These are phyloP conservation scores for Podarcis raffonei DNA, from an alignment of 2,113 vertebrate genomes.

Conservation along the genomic window DNA sequence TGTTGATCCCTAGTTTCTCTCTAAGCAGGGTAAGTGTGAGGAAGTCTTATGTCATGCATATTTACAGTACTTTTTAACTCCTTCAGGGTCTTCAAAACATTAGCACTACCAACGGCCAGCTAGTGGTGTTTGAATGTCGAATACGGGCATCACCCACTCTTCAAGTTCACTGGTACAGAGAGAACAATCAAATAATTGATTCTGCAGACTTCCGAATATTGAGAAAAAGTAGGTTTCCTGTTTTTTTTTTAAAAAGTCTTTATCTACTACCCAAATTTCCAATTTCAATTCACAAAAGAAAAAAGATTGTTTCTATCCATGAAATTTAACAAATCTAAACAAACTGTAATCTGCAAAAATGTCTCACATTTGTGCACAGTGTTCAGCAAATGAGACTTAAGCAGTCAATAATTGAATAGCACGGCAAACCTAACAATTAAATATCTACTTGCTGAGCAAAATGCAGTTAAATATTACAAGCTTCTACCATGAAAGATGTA, in stretches of 20 bases:
- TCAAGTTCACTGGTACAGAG: slow-evolving; percentile 87
- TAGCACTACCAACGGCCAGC: slow-evolving; percentile 81
- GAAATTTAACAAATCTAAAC: not conserved
- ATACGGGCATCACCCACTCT: slow-evolving; percentile 78
- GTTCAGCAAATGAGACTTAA: not conserved
- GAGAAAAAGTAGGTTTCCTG: slow-evolving; percentile 81
- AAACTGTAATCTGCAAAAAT: not conserved
- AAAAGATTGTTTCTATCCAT: not conserved
- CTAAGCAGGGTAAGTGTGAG: fast-evolving
- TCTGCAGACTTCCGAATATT: slow-evolving; percentile 88
- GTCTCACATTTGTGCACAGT: not conserved
- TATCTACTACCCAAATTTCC: not conserved
- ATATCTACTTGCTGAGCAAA: not conserved
- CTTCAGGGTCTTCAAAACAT: slow-evolving; percentile 84
- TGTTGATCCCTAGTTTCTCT: not conserved
- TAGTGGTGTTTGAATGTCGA: slow-evolving; percentile 86
- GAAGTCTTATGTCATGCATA: not conserved
- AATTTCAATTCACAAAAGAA: no score
- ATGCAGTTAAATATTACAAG: not conserved
- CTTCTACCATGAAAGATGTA: not conserved
- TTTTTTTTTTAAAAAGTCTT: not conserved
- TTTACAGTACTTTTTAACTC: slow-evolving; percentile 1
- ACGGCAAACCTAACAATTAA: no score
- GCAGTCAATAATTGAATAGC: not conserved
- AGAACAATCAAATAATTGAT: slow-evolving; percentile 79